Conservation (phyloP, 2,113 vertebrate species). For the Riparia riparia region DNA sequence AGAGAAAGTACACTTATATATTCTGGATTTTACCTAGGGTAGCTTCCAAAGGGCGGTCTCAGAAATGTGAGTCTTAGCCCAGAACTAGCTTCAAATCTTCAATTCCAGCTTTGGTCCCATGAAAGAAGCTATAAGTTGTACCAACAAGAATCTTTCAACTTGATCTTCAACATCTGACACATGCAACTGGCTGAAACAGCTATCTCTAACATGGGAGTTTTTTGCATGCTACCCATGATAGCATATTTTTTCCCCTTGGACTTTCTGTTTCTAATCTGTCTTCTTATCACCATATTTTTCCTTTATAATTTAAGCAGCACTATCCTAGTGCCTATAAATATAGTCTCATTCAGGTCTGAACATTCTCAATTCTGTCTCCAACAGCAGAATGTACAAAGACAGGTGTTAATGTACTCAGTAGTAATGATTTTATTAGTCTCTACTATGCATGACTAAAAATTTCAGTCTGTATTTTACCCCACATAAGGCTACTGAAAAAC, state of each 20-base stretch:
- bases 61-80: neutral
- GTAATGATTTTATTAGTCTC: neutral
- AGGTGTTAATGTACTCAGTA: neutral
- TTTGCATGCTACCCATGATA: neutral
- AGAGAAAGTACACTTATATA: neutral
- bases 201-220: neutral
- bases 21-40: neutral
- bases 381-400: neutral
- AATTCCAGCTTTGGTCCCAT: neutral
- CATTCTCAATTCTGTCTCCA: neutral
- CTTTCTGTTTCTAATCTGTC: neutral
- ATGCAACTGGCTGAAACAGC: neutral
- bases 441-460: neutral
- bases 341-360: neutral
- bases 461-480: neutral
- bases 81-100: neutral
- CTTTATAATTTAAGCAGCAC: neutral
- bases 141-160: neutral
- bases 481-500: neutral
- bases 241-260: neutral
- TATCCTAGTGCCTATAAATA: neutral
- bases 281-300: neutral
- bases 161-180: neutral
- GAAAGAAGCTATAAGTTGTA: neutral
- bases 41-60: neutral